Percentiles rank a stretch among this genome's conserved stretches.
phyloP scores from a whole-genome alignment of 2,113 vertebrate genomes.

The Opisthocomus hoazin region DNA sequence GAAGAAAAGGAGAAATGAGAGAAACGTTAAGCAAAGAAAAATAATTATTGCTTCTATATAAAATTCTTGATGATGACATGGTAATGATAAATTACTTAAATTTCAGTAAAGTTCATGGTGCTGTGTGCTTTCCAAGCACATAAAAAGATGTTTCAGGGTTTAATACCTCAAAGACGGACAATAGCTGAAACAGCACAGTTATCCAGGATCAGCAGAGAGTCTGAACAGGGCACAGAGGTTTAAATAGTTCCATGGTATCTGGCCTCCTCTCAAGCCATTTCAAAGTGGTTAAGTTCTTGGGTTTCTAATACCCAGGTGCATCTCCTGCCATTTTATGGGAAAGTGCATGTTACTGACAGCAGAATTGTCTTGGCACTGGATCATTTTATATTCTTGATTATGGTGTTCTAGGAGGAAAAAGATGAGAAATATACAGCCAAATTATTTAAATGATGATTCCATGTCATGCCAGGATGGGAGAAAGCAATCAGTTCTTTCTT shows the following conservation, averaged over 20 bases:
- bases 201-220: not conserved
- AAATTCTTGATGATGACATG: not conserved
- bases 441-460: not conserved
- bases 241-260: not conserved
- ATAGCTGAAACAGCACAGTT: not conserved
- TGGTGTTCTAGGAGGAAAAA: not conserved
- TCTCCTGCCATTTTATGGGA: not conserved
- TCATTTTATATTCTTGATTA: not conserved
- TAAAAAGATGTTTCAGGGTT: not conserved
- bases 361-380: not conserved
- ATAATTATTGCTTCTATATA: not conserved
- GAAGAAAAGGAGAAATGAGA: not conserved
- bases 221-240: not conserved
- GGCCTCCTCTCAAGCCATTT: not conserved
- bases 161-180: not conserved
- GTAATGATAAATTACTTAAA: not conserved
- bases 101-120: not conserved
- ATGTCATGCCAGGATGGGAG: not conserved
- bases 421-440: not conserved
- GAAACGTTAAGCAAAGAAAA: not conserved
- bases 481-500: not conserved
- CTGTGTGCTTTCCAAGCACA: not conserved
- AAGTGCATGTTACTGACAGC: not conserved
- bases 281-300: not conserved
- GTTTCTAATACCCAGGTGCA: not conserved